phyloP scores from a whole-genome alignment of 2,888 invertebrate genomes.

The Crematogaster levior region DNA sequence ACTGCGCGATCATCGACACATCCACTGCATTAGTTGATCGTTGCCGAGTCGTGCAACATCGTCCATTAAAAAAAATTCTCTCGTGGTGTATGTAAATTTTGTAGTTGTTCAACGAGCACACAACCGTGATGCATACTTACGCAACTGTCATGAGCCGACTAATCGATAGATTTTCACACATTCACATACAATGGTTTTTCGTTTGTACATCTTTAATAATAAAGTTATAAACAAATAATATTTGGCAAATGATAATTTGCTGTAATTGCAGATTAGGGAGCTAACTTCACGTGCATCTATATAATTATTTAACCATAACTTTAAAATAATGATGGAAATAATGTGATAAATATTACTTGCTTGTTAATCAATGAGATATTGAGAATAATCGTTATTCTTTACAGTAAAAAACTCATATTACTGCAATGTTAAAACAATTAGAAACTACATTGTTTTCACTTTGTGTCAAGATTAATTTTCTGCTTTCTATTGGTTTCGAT shows the following conservation, averaged over 20 bases:
- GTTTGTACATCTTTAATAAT: too few species aligned
- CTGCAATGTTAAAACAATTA: slow-evolving; percentile 4
- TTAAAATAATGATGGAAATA: neutral
- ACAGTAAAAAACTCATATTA: neutral
- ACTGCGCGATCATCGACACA: slow-evolving; percentile 29
- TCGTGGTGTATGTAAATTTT: neutral
- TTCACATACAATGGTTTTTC: too few species aligned
- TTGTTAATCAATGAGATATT: neutral
- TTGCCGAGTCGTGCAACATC: neutral
- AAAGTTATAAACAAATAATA: too few species aligned
- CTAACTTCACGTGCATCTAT: too few species aligned
- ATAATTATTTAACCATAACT: neutral
- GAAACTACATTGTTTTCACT: slow-evolving; percentile 42
- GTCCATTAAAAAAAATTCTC: neutral
- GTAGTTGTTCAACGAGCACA: neutral
- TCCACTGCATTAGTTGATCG: slow-evolving; percentile 14
- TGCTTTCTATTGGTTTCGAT: slow-evolving; percentile 2
- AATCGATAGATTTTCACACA: too few species aligned
- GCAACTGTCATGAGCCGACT: neutral
- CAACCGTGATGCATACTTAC: neutral
- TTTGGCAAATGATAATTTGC: too few species aligned
- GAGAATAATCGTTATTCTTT: neutral
- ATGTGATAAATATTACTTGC: neutral
- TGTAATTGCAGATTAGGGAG: too few species aligned
- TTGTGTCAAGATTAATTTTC: neutral